These are phyloP conservation scores for Tringa solitaria DNA, from an alignment of 2,113 vertebrate species.

Conservation along the genomic window DNA sequence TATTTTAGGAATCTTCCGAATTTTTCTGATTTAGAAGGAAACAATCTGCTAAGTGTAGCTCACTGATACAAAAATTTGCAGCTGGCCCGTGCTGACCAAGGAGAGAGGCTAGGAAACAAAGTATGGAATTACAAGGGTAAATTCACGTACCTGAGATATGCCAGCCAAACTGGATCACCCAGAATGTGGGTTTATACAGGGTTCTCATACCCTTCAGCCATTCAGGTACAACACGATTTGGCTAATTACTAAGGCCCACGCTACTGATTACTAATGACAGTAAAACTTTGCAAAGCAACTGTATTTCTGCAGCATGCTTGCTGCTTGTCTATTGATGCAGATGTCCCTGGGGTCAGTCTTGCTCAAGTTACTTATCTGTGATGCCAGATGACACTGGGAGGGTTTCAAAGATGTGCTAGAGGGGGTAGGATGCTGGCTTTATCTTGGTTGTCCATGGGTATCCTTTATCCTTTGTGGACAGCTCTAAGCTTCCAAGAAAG, in stretches of 20 bases:
- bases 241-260: background rate
- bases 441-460: background rate
- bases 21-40: background rate
- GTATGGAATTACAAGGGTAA: background rate
- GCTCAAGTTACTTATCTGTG: background rate
- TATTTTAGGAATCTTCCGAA: background rate
- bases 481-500: background rate
- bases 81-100: background rate
- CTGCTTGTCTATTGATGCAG: background rate
- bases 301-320: background rate
- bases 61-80: background rate
- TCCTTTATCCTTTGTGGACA: background rate
- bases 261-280: background rate
- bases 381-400: background rate
- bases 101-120: background rate
- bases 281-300: background rate
- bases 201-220: background rate
- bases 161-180: background rate
- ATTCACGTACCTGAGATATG: background rate
- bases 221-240: background rate
- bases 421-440: background rate
- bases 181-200: background rate
- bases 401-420: background rate
- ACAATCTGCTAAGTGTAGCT: fast-evolving
- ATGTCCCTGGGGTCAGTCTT: background rate